Evolutionary conservation across 1,140 invertebrate genomes (phyloP).

Genomic region (Mycetomoellerius zeteki): DNA sequence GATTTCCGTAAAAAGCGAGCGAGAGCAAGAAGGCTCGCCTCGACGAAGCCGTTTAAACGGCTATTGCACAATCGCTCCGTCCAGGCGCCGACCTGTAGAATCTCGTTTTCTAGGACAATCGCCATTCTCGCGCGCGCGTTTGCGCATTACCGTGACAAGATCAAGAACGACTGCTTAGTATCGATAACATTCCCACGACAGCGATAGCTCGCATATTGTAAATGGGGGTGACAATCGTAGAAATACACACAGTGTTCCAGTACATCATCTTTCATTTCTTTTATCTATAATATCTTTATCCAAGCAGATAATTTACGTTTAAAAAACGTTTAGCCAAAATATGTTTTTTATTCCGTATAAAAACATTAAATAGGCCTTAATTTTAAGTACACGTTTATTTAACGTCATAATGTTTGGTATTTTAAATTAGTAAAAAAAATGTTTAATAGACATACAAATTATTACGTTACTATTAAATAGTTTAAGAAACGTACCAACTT

Average conservation of each 20-base stretch:
- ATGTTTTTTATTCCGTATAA: too few species aligned
- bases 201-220: slow-evolving; percentile 48
- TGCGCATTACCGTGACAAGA: slow-evolving; percentile 67
- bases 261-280: neutral
- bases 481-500: too few species aligned
- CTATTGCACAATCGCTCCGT: slow-evolving; percentile 66
- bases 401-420: too few species aligned
- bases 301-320: too few species aligned
- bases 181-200: slow-evolving; percentile 70
- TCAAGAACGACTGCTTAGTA: slow-evolving; percentile 64
- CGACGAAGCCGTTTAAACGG: slow-evolving; percentile 63
- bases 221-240: neutral
- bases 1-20: slow-evolving; percentile 47
- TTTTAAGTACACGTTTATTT: too few species aligned
- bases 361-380: too few species aligned
- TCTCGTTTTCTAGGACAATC: slow-evolving; percentile 78
- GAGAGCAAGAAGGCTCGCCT: slow-evolving; percentile 28
- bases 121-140: slow-evolving; percentile 65
- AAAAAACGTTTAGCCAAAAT: too few species aligned
- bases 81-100: slow-evolving; percentile 69
- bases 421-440: too few species aligned
- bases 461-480: too few species aligned
- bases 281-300: neutral
- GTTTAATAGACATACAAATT: too few species aligned
- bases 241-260: neutral